Conservation (phyloP, 2,113 vertebrate genomes). For the Platysternon megacephalum region DNA sequence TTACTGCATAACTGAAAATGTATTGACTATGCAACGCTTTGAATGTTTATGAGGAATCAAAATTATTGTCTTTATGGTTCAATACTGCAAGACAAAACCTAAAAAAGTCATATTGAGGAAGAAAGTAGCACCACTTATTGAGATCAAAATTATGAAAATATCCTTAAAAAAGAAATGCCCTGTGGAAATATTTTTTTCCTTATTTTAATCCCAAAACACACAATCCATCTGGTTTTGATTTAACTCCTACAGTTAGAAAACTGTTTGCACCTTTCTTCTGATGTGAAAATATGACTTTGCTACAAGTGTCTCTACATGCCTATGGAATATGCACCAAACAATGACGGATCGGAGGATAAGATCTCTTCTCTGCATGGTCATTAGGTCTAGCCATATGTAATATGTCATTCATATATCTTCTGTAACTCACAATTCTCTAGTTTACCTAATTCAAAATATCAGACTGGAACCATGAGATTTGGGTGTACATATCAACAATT, state of each 20-base stretch:
- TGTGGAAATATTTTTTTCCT: not conserved
- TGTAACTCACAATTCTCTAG: constrained; percentile 46
- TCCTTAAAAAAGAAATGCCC: constrained; percentile 13
- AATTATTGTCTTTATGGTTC: constrained; percentile 9
- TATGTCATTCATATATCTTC: constrained; percentile 46
- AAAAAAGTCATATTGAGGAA: constrained; percentile 36
- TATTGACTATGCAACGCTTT: not conserved
- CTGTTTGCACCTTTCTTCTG: constrained; percentile 21
- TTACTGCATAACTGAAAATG: constrained; percentile 1
- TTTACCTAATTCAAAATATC: constrained; percentile 49
- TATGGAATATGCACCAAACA: constrained; percentile 25
- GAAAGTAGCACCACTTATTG: constrained; percentile 70
- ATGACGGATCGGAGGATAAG: not conserved
- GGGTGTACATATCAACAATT: constrained; percentile 5
- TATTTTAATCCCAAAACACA: constrained; percentile 30
- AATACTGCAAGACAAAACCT: constrained; percentile 23
- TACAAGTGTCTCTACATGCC: constrained; percentile 15
- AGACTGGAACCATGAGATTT: constrained; percentile 46
- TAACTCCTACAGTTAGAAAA: not conserved
- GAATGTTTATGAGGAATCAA: constrained; percentile 21
- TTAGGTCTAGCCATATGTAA: constrained; percentile 47
- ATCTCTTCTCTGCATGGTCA: constrained; percentile 42
- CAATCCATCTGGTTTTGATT: not conserved
- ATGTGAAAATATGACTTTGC: not conserved
- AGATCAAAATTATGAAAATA: constrained; percentile 50